Base-by-base conservation (phyloP, 2,113 vertebrate genomes). In the Pan paniscus region DNA sequence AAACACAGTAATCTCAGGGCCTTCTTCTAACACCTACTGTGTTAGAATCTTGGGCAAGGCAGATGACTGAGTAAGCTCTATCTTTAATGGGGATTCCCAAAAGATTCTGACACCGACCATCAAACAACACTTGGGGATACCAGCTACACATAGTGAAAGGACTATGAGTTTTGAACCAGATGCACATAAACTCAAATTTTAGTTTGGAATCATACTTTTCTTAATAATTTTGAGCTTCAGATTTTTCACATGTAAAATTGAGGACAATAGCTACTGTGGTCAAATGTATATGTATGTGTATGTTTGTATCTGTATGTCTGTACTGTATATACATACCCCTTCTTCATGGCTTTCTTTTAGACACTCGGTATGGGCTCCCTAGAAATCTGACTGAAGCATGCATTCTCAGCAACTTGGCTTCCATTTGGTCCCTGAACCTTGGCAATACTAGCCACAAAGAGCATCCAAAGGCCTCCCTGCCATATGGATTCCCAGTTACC, bases 401-500 rank as follows among this genome's bases (percentile, higher is more conserved):
- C 87, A 55, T 14, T 75, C 14, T 46, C 43, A 81, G 43, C 30
- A 93, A 23, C 12, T n/a, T 89, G 91, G 50, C 67, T 84, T 72
- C 16, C 22, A 17, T 61, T 5, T 67, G 43, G 30, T 76, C 57
- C 17, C 57, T 43, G 25, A 64, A 64, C 43, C 7, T 82, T 88
- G 80, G 83, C 80, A 89, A 73, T 10, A 46, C 2, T 20, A 61
- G 38, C 40, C 55, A 46, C 12, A 76, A 64, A 89, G 61, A 50
- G 32, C 50, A 68, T 91, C 83, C 43, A 96, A 96, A 93, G 48
- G 78, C 86, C 79, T 93, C n/a, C 64, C 40, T 82, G 20, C 78
- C 89, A 96, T 95, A 90, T 88, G 93, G 93, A 92, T 46, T 93
- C 50, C 50, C 70, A 13, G 9, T 86, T 89, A 90, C 40, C 48